These are phyloP conservation scores for Neria commutata DNA, from an alignment of 2,888 invertebrate species.

Conservation along the genomic window DNA sequence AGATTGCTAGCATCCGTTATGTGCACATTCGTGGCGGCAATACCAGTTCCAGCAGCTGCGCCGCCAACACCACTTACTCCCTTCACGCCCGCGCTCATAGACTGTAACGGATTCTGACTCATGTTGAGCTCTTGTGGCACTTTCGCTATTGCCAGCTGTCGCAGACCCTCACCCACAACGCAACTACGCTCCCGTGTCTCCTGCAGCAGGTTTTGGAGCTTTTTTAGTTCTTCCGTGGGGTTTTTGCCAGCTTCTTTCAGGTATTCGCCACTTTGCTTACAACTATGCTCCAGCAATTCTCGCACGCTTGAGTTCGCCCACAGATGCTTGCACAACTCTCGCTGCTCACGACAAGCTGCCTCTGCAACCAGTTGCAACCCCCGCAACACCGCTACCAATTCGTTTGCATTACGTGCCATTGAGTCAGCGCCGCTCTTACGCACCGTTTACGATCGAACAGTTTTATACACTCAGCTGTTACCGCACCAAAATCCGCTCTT, in stretches of 20 bases:
- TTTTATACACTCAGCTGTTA: not conserved
- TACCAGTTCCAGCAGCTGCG: not conserved
- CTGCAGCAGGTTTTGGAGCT: conserved; percentile 62
- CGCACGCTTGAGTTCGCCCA: conserved; percentile 76
- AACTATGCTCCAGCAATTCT: conserved; percentile 56
- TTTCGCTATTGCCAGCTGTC: conserved; percentile 64
- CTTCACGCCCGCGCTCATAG: conserved; percentile 3
- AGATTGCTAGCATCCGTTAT: conserved; percentile 54
- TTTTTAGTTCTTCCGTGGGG: conserved; percentile 54
- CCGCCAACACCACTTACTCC: not conserved
- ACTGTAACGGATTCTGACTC: conserved; percentile 31
- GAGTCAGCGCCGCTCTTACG: not conserved
- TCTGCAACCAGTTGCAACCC: conserved; percentile 73
- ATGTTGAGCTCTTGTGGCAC: conserved; percentile 34
- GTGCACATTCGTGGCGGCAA: not conserved
- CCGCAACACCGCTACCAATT: conserved; percentile 71
- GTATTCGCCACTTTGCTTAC: conserved; percentile 41
- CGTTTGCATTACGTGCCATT: conserved; percentile 64
- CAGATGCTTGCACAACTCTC: conserved; percentile 66
- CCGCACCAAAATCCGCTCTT: not conserved
- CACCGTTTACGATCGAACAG: not conserved
- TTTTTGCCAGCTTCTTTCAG: conserved; percentile 42
- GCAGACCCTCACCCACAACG: conserved; percentile 75
- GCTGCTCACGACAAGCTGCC: conserved; percentile 71
- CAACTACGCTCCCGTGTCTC: conserved; percentile 70